Evolutionary conservation across 2,888 invertebrate species (phyloP), one percentile per base, ranked within the genome.

Genomic region (Melipona bicolor): DNA sequence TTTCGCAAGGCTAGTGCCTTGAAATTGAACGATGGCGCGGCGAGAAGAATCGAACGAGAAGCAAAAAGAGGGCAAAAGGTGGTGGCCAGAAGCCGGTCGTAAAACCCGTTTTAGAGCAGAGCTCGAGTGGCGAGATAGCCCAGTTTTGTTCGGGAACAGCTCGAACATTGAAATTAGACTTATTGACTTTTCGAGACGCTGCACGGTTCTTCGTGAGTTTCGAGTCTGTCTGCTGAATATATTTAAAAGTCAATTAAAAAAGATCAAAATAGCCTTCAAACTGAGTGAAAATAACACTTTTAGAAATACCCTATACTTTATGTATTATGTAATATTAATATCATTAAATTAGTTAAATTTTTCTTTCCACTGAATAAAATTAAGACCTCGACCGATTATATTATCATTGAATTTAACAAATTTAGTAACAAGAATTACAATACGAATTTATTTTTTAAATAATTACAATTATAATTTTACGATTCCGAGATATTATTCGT

Each of bases 41-140:
- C 52, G 62, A 71, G 69, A 76, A 73, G 77, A 70, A 76, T 77
- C 15, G 75, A 79, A 78, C 56, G 71, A 72, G 76, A 78, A 72
- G 54, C 69, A 83, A 72, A 77, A 62, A 75, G 85, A 36, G 50
- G 62, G 72, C 43, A 43, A 72, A 83, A 76, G 73, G 83, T 78
- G 75, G 87, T 80, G 75, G 80, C 81, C 85, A 89, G 86, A 81
- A 89, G 87, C 85, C 81, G 81, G 71, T 85, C 88, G 85, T 87
- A 83, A 87, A 88, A 87, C 88, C 82, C 83, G 88, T 89, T 89
- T 89, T 89, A 89, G 32, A 32, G 87, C 83, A 36, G 64, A 50
- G 84, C 79, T 84, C 87, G 87, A 88, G 85, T 81, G 77, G 70
- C 84, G 82, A 76, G 88, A 87, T 88, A 89, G 89, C 88, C 85